Evolutionary conservation across 2,797 vertebrate species (phyloP).

Genomic region (Gymnoscopelus microlampas): DNA sequence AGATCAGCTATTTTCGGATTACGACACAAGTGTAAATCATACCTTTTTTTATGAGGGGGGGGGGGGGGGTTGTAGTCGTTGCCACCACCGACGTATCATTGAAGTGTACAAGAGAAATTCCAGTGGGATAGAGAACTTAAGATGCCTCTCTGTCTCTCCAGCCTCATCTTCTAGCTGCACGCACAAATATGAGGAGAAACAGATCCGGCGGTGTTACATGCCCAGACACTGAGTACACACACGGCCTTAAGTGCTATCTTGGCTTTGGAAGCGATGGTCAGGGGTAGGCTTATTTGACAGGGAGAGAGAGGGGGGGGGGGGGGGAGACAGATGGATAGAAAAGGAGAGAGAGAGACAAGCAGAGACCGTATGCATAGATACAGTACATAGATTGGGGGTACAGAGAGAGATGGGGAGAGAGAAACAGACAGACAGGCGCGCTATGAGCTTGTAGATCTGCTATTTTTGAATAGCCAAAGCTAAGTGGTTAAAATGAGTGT

Average conservation of each 20-base stretch:
- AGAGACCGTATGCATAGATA: too few species aligned
- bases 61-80: not conserved
- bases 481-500: too few species aligned
- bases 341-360: constrained; percentile 10
- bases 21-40: too few species aligned
- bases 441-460: too few species aligned
- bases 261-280: constrained; percentile 74
- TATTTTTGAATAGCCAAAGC: too few species aligned
- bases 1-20: too few species aligned
- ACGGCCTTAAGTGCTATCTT: constrained; percentile 77
- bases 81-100: constrained; percentile 19
- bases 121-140: constrained; percentile 12
- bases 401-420: constrained; percentile 9
- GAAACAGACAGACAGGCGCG: not conserved
- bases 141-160: constrained; percentile 31
- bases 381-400: constrained; percentile 7
- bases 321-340: constrained; percentile 22
- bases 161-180: constrained; percentile 39
- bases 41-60: too few species aligned
- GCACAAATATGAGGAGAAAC: constrained; percentile 75
- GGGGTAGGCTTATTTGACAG: constrained; percentile 59
- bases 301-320: constrained; percentile 10
- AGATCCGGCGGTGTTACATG: constrained; percentile 60
- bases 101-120: constrained; percentile 13
- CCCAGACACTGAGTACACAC: constrained; percentile 72